A percentile compares a stretch with the other conserved stretches of the same genome.
These are phyloP conservation scores for Andinoacara biseriatus DNA, from an alignment of 2,113 vertebrate genomes.

Conservation along the genomic window DNA sequence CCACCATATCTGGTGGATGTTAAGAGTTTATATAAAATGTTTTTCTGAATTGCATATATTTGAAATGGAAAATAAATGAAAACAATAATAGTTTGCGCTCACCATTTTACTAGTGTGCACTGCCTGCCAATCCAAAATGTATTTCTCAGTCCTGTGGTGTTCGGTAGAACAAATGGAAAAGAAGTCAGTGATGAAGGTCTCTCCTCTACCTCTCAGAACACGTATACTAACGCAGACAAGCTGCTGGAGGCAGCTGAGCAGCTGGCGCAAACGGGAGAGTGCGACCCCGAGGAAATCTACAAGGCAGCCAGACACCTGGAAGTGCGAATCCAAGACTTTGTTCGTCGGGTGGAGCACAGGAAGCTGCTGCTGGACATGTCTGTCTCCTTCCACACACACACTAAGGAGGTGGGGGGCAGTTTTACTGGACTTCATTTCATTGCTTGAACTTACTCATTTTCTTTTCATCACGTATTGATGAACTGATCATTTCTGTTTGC, in stretches of 20 bases:
- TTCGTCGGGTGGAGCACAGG: constrained; percentile 94
- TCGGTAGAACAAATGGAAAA: neutral
- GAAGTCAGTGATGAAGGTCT: neutral
- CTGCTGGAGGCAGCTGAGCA: constrained; percentile 97
- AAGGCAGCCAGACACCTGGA: constrained; percentile 98
- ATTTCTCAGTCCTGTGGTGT: neutral
- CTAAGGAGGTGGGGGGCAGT: constrained; percentile 91
- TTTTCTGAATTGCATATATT: no score
- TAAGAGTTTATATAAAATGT: no score
- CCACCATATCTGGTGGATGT: no score
- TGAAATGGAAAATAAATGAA: no score
- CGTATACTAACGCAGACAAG: constrained; percentile 98
- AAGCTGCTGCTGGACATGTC: constrained; percentile 99
- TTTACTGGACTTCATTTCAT: neutral
- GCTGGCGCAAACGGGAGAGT: constrained; percentile 97
- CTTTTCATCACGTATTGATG: neutral
- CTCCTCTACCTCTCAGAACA: constrained; percentile 84
- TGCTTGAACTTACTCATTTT: neutral
- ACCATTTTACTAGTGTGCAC: neutral
- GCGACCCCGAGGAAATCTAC: constrained; percentile 99
- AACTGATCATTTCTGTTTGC: neutral
- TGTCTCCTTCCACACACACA: constrained; percentile 98
- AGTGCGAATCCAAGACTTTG: constrained; percentile 98
- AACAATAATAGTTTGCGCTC: no score
- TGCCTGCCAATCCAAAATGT: neutral